Conservation (phyloP, 2,888 invertebrate species). For the Eledona agricola region DNA sequence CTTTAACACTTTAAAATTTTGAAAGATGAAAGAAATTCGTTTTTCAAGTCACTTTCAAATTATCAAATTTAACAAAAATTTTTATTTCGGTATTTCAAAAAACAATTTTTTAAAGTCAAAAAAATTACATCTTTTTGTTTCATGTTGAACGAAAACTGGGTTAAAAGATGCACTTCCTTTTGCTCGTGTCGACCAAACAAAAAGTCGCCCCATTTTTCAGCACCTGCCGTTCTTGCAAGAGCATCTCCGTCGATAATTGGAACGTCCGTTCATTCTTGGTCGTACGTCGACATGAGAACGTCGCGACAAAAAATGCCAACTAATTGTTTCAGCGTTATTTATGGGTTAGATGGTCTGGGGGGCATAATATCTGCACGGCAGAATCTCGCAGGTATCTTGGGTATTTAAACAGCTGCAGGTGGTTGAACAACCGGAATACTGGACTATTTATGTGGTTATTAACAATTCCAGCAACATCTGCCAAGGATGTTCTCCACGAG, state of each 20-base stretch:
- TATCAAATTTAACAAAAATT: no score
- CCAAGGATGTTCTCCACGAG: slow-evolving; percentile 29
- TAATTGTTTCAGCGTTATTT: slow-evolving; percentile 30
- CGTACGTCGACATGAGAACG: slow-evolving; percentile 14
- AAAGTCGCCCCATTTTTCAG: no score
- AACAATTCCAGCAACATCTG: slow-evolving; percentile 39
- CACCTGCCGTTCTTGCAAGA: no score
- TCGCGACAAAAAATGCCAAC: slow-evolving; percentile 17
- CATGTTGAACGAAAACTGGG: no score
- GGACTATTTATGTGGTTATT: slow-evolving; percentile 41
- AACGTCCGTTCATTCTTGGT: slow-evolving; percentile 26
- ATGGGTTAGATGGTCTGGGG: slow-evolving; percentile 23
- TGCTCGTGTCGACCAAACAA: no score
- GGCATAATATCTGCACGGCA: slow-evolving; percentile 20
- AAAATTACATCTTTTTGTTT: no score
- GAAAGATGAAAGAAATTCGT: no score
- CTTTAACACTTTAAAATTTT: no score
- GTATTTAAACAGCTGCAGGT: slow-evolving; percentile 43
- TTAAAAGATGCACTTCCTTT: no score
- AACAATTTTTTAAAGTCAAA: no score
- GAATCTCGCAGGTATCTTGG: slow-evolving; percentile 33
- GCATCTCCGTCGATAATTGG: slow-evolving; percentile 23
- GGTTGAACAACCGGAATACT: slow-evolving; percentile 45
- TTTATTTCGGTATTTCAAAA: no score
- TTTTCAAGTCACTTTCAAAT: no score